A percentile compares a stretch with the other conserved stretches of the same genome.
Conservation (phyloP, 1,140 invertebrate species). For the Maniola jurtina region DNA sequence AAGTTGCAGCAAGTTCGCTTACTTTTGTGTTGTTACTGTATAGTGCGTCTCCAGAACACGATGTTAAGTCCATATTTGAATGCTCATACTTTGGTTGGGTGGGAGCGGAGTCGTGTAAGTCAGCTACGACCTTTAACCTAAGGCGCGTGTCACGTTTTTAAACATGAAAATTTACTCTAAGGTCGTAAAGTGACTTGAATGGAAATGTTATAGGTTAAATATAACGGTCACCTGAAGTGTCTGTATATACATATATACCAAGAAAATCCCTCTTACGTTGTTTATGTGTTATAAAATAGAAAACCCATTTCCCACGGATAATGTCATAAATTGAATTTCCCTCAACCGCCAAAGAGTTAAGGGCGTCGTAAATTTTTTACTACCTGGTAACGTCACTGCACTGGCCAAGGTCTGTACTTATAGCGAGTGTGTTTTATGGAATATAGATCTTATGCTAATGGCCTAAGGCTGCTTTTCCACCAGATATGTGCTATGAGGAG, state of each 20-base stretch:
- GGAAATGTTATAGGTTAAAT: no score
- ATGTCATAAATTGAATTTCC: slow-evolving; percentile 23
- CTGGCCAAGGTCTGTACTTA: not conserved
- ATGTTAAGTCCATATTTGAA: no score
- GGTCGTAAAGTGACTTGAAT: not conserved
- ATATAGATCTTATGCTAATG: not conserved
- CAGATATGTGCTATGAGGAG: no score
- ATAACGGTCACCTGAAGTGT: slow-evolving; percentile 1
- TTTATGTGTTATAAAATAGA: slow-evolving; percentile 24
- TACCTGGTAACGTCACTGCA: slow-evolving; percentile 5
- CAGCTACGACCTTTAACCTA: no score
- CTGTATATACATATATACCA: not conserved
- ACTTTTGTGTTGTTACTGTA: no score
- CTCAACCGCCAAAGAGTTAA: slow-evolving; percentile 19
- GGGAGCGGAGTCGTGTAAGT: no score
- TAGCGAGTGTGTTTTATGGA: not conserved
- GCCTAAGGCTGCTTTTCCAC: no score
- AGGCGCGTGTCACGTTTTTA: no score
- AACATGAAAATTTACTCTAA: no score
- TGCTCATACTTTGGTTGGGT: no score
- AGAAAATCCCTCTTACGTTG: slow-evolving; percentile 1
- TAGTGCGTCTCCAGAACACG: no score
- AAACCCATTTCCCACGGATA: slow-evolving; percentile 19
- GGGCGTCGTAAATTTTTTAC: slow-evolving; percentile 24
- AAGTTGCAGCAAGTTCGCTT: no score